Percentiles rank a stretch among this genome's conserved stretches.
Conservation (phyloP, 2,888 invertebrate species). For the Cosmia trapezina region DNA sequence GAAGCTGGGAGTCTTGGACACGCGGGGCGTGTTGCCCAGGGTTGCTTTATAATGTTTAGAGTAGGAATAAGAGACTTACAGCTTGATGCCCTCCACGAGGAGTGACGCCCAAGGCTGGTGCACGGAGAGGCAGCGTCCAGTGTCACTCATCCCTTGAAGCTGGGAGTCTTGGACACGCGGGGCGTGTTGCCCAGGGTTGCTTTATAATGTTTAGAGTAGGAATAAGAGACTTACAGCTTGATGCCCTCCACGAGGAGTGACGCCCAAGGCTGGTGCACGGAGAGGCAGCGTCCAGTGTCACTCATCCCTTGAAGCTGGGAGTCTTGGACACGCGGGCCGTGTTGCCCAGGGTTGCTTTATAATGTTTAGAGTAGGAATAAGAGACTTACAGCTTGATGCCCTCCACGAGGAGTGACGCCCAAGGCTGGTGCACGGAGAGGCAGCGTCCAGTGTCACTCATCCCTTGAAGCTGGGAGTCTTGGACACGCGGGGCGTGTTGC, state of each 20-base stretch:
- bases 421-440: constrained; percentile 98
- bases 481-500: constrained; percentile 87
- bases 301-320: constrained; percentile 94
- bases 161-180: constrained; percentile 94
- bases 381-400: too few relatives aligned
- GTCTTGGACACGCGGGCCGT: constrained; percentile 92
- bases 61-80: constrained; percentile 84
- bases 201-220: too few relatives aligned
- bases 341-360: constrained; percentile 56
- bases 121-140: constrained; percentile 97
- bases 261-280: constrained; percentile 99
- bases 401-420: constrained; percentile 97
- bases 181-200: constrained; percentile 53
- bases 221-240: too few relatives aligned
- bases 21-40: constrained; percentile 74
- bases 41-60: constrained; percentile 20
- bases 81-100: constrained; percentile 97
- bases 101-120: constrained; percentile 99
- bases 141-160: constrained; percentile 95
- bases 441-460: constrained; percentile 97
- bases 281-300: constrained; percentile 96
- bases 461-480: constrained; percentile 94
- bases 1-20: constrained; percentile 94
- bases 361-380: too few relatives aligned
- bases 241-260: constrained; percentile 95